phyloP scores from a whole-genome alignment of 92 coral and sea anemone genomes.

The Bergia sp. region DNA sequence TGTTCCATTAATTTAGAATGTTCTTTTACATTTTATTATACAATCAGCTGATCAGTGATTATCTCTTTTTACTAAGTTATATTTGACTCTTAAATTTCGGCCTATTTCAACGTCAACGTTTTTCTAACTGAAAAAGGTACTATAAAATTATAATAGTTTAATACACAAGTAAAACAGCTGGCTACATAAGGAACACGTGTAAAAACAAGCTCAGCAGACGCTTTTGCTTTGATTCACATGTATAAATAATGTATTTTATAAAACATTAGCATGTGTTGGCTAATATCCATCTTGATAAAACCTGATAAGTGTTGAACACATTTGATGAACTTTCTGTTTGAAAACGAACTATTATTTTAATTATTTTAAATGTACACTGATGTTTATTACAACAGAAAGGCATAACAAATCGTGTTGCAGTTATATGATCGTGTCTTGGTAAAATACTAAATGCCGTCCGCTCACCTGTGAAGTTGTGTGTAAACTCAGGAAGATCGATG shows the following conservation, averaged over 20 bases:
- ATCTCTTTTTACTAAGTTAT: background rate
- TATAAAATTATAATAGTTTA: too few relatives aligned
- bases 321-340: too few relatives aligned
- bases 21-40: too few relatives aligned
- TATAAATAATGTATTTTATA: too few relatives aligned
- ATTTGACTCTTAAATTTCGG: background rate
- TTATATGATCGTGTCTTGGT: background rate
- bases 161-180: background rate
- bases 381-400: too few relatives aligned
- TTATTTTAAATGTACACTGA: too few relatives aligned
- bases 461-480: constrained; percentile 40
- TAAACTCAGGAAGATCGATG: constrained; percentile 33
- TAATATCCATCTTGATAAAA: background rate
- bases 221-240: background rate
- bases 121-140: too few relatives aligned
- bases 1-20: too few relatives aligned
- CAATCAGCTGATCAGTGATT: too few relatives aligned
- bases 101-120: background rate
- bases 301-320: too few relatives aligned
- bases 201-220: background rate
- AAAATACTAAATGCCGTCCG: background rate
- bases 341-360: too few relatives aligned
- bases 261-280: background rate
- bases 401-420: background rate
- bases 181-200: background rate